Evolutionary conservation across 1,140 invertebrate species (phyloP), one percentile per base, ranked within the genome.

Genomic region (Acromyrmex heyeri): DNA sequence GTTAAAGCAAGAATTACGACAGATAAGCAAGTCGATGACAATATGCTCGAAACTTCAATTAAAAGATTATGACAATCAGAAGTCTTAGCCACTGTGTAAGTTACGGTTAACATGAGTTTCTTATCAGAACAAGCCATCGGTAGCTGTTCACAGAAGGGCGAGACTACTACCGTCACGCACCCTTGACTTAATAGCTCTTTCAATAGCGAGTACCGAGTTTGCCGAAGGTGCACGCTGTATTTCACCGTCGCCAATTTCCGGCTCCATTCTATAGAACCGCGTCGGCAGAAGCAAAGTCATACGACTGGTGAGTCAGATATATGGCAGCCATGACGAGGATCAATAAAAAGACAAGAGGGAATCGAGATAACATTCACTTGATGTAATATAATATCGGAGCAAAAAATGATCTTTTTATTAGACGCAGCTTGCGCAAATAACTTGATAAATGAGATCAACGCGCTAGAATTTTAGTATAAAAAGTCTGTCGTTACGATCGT

Each of bases 181-280:
- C 59, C 79, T 83, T 75, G 79, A 75, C 79, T 83, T 75, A 75
- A 83, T 83, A 83, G 79, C 55, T 83, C 79, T 75, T 83, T 75
- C 79, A 83, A 83, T 61, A 83, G 38, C 79, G 14, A 75, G 69
- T n/a, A 24, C 27, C 69, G 69, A 83, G 79, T 83, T 83, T 83
- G 69, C 69, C 69, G 38, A 83, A 73, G 67, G 79, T 48, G 69
- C 55, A 83, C 69, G 69, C 44, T 83, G 79, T 83, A 83, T 83
- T 83, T 83, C 69, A 83, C 38, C 69, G 69, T 83, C 79, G 79
- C 55, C 79, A 83, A 83, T 83, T 83, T 83, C 79, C 79, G 79
- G 79, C 57, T 61, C 27, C 79, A 24, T 75, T 75, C 69, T 73
- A 75, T 73, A 27, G 69, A 61, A 62, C 44, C 55, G 34, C 38